phyloP scores from a whole-genome alignment of 2,113 vertebrate species.

The Python bivittatus region DNA sequence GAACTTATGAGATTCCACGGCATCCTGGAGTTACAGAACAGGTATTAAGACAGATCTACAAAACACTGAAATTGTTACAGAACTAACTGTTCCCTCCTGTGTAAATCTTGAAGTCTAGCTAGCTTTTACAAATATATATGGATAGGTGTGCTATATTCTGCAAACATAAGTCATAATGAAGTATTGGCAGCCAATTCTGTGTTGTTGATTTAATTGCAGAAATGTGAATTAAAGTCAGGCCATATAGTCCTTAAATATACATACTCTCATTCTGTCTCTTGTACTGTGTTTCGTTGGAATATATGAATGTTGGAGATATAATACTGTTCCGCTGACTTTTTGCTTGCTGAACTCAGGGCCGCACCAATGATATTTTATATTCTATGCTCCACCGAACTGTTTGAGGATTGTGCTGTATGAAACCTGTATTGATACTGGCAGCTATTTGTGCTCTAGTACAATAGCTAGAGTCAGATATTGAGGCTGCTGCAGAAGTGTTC shows the following conservation, averaged over 20 bases:
- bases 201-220: background rate
- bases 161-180: background rate
- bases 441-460: background rate
- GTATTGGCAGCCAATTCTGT: background rate
- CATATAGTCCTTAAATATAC: background rate
- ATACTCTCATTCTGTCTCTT: background rate
- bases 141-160: background rate
- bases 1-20: conserved; percentile 95
- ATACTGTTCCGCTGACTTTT: background rate
- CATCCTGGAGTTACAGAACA: conserved; percentile 95
- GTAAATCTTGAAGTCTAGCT: background rate
- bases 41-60: conserved; percentile 76
- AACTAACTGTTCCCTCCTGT: conserved; percentile 29
- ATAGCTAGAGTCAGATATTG: background rate
- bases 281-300: background rate
- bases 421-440: background rate
- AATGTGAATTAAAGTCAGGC: background rate
- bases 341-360: background rate
- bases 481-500: background rate
- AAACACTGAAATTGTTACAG: conserved; percentile 53
- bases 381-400: background rate
- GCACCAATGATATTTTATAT: background rate
- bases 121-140: background rate
- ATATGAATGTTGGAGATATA: background rate
- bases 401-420: background rate